These are phyloP conservation scores for Alcis repandata DNA, from an alignment of 2,888 invertebrate species.

Conservation along the genomic window DNA sequence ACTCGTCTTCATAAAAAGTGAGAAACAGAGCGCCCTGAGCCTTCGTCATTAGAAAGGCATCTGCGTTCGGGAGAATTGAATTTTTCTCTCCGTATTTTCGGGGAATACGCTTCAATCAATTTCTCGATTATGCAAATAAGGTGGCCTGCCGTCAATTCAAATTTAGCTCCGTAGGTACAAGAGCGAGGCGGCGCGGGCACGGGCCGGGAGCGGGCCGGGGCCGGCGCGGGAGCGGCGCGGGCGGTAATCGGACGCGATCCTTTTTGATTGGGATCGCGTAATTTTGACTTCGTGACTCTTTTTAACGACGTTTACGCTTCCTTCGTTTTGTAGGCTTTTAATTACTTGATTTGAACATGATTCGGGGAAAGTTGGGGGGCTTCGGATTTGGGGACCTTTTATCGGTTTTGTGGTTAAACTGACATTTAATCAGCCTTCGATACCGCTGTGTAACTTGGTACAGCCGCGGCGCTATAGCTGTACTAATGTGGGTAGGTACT, in stretches of 20 bases:
- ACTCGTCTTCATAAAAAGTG: conserved; percentile 52
- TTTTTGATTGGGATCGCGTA: conserved; percentile 66
- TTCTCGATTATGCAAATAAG: conserved; percentile 81
- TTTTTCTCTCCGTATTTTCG: conserved; percentile 67
- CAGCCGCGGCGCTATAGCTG: too few species aligned
- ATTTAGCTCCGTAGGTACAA: conserved; percentile 53
- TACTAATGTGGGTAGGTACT: not conserved
- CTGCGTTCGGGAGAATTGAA: conserved; percentile 72
- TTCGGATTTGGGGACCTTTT: conserved; percentile 1
- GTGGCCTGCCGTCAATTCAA: conserved; percentile 67
- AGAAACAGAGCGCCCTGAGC: conserved; percentile 55
- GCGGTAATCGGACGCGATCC: conserved; percentile 65
- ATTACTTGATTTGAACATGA: conserved; percentile 41
- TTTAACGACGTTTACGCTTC: conserved; percentile 51
- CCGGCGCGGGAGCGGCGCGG: conserved; percentile 11
- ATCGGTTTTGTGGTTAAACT: conserved; percentile 8
- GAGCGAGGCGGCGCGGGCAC: conserved; percentile 14
- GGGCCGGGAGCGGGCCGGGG: conserved; percentile 9
- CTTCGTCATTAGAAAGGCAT: conserved; percentile 73
- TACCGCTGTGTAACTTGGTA: not conserved
- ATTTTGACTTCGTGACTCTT: conserved; percentile 62
- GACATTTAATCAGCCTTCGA: not conserved
- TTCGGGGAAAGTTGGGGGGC: conserved; percentile 7
- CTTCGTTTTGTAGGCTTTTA: conserved; percentile 46
- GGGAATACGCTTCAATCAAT: conserved; percentile 82